Base-by-base conservation (phyloP, 2,113 vertebrate species). In the Micronycteris hirsuta region DNA sequence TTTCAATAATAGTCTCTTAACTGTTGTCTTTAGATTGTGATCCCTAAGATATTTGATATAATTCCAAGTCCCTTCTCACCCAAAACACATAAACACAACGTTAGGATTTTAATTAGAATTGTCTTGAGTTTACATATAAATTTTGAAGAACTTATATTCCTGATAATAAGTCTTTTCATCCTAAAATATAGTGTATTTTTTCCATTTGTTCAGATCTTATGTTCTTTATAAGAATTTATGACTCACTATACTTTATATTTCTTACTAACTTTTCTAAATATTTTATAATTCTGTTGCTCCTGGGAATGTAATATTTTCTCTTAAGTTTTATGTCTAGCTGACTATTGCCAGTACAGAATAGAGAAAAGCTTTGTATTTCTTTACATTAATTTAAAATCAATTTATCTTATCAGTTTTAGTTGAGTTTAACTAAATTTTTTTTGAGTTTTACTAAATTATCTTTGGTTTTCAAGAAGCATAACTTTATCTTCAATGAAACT, bases 381-480 rank as follows among this genome's bases (percentile, higher is more conserved):
- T 93, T 56, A 83, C 7, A n/a, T 86, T 77, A 65, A 63, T 67
- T 95, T 83, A 70, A 93, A 95, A 88, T 84, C 20, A 74, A 67
- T 9, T 3, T 78, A 61, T 82, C 26, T 65, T 88, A 88, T 68
- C 81, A 80, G 67, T 84, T 91, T 58, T 68, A 15, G 31, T 67
- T 68, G 58, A 41, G 4, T 77, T 83, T 94, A 91, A 85, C 54
- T 85, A 41, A 26, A 61, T 81, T 91, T 68, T 31, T 33, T 80
- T 76, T 76, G 41, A n/a, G 4, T 77, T 83, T 94, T 94, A 85
- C 54, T 85, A 41, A 26, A 61, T 81, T 91, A 68, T 31, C 38
- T 80, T 76, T 76, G 41, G 20, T 76, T 89, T 68, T 89, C 67
- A 52, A 85, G 56, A 7, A 36, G n/a, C 10, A 70, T 20, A 91